Conservation (phyloP, 1,140 invertebrate genomes). For the Eumeta japonica region DNA sequence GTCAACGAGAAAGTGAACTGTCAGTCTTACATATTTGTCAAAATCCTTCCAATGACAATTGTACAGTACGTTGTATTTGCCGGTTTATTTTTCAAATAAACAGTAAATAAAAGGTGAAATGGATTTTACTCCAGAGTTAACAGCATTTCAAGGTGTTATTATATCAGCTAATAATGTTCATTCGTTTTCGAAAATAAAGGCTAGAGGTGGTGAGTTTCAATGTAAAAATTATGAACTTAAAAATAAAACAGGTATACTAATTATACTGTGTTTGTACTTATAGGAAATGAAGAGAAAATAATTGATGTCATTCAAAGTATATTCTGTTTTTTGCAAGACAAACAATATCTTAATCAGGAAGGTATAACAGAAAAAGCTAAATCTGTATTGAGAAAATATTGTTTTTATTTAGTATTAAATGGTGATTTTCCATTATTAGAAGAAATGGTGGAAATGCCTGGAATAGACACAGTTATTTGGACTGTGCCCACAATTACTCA, state of each 20-base stretch:
- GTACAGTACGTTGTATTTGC: neutral
- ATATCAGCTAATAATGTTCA: slow-evolving; percentile 32
- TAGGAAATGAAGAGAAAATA: slow-evolving; percentile 45
- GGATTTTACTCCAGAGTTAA: slow-evolving; percentile 35
- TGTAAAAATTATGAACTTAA: neutral
- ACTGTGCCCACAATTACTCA: slow-evolving; percentile 35
- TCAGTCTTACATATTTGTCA: too few species aligned
- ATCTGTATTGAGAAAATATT: slow-evolving; percentile 25
- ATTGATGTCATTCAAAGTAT: slow-evolving; percentile 23
- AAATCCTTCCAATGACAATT: too few species aligned
- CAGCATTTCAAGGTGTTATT: slow-evolving; percentile 35
- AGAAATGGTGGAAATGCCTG: slow-evolving; percentile 28
- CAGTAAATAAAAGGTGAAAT: slow-evolving; percentile 11
- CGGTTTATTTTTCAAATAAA: neutral
- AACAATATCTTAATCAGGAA: slow-evolving; percentile 22
- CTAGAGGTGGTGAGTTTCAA: slow-evolving; percentile 27
- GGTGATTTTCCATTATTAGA: slow-evolving; percentile 28
- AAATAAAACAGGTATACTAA: neutral
- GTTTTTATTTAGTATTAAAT: slow-evolving; percentile 39
- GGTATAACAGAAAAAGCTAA: slow-evolving; percentile 15
- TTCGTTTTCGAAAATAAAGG: slow-evolving; percentile 27
- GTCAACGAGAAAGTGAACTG: too few species aligned
- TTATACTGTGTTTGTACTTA: slow-evolving; percentile 11
- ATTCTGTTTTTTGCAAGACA: slow-evolving; percentile 23
- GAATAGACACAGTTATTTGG: slow-evolving; percentile 32